phyloP scores from a whole-genome alignment of 2,113 vertebrate species.

The Pelodiscus sinensis region DNA sequence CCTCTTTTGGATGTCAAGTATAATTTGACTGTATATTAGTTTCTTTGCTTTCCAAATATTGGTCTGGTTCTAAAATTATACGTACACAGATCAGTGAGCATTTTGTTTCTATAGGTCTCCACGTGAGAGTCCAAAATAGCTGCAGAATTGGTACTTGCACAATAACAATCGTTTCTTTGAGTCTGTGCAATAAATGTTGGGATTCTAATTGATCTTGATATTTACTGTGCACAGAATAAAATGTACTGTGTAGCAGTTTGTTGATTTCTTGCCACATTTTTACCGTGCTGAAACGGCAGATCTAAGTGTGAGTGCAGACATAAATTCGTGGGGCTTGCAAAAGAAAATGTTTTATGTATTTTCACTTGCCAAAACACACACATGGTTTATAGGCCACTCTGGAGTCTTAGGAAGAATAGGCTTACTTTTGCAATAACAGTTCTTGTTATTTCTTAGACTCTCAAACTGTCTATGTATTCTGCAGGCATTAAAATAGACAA shows the following conservation, averaged over 20 bases:
- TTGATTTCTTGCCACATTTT: not conserved
- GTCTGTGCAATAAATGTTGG: not conserved
- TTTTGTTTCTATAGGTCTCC: not conserved
- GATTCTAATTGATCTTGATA: not conserved
- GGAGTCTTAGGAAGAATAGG: not conserved
- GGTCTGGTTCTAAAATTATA: not conserved
- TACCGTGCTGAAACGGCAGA: not conserved
- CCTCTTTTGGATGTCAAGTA: not conserved
- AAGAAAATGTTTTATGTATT: not conserved
- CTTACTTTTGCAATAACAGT: not conserved
- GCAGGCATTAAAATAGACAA: not conserved
- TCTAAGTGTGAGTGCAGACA: not conserved
- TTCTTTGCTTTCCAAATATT: not conserved
- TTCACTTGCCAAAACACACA: not conserved
- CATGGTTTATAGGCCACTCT: not conserved
- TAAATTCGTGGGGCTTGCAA: not conserved
- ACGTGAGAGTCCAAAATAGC: not conserved
- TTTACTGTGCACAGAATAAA: not conserved
- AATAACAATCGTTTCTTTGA: not conserved
- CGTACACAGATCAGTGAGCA: not conserved
- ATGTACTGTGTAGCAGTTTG: not conserved
- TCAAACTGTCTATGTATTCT: not conserved
- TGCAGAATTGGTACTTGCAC: not conserved
- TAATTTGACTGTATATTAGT: fast-evolving
- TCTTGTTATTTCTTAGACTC: not conserved